These are phyloP conservation scores for Typhlomys cinereus DNA, from an alignment of 2,113 vertebrate genomes.

Conservation along the genomic window DNA sequence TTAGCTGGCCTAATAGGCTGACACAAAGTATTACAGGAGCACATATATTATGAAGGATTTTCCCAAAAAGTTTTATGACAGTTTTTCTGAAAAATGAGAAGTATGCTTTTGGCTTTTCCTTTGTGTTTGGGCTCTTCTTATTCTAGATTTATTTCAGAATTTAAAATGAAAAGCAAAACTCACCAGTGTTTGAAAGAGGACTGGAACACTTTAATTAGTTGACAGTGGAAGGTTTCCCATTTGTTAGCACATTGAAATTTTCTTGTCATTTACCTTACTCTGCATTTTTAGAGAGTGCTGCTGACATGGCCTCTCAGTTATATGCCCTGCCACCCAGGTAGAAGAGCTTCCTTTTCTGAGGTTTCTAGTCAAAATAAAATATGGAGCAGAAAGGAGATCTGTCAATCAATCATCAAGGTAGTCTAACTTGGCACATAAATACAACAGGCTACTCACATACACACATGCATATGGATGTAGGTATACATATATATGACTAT, in stretches of 20 bases:
- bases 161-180: conserved; percentile 43
- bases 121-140: background rate
- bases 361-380: conserved; percentile 43
- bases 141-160: conserved; percentile 23
- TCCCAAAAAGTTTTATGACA: background rate
- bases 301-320: conserved; percentile 34
- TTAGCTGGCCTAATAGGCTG: background rate
- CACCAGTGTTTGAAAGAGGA: conserved; percentile 43
- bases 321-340: background rate
- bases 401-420: background rate
- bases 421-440: background rate
- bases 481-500: no score
- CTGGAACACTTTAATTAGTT: conserved; percentile 24
- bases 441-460: background rate
- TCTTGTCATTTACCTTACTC: conserved; percentile 35
- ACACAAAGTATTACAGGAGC: conserved; percentile 31
- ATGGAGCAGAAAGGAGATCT: background rate
- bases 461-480: no score
- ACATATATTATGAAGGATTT: background rate
- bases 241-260: conserved; percentile 32
- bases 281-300: conserved; percentile 45
- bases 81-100: background rate
- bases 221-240: conserved; percentile 36
- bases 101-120: conserved; percentile 26
- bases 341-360: no score